A percentile compares a stretch with the other conserved stretches of the same genome.
Conservation (phyloP, 1,140 invertebrate species). For the Scaptodrosophila lebanonensis region DNA sequence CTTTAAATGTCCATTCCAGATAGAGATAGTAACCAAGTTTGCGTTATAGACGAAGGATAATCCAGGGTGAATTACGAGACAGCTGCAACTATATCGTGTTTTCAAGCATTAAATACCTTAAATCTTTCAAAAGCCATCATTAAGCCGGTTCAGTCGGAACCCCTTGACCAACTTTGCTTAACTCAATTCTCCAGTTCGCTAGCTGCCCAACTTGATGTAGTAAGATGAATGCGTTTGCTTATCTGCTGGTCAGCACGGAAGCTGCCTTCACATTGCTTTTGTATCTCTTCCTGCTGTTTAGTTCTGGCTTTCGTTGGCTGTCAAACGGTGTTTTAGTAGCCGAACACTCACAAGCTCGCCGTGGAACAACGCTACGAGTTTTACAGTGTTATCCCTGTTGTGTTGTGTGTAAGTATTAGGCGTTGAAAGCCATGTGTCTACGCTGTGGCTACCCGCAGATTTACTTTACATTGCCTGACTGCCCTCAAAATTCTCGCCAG, state of each 20-base stretch:
- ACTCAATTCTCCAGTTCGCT: slow-evolving; percentile 24
- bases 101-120: too few species aligned
- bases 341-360: slow-evolving; percentile 1
- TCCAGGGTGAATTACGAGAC: too few species aligned
- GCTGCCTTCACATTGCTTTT: slow-evolving; percentile 24
- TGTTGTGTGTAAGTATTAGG: slow-evolving; percentile 12
- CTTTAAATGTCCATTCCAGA: too few species aligned
- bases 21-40: too few species aligned
- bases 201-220: slow-evolving; percentile 7
- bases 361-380: slow-evolving; percentile 7
- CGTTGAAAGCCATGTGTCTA: slow-evolving; percentile 51
- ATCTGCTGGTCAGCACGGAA: slow-evolving; percentile 48
- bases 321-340: slow-evolving; percentile 60
- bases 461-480: slow-evolving; percentile 11
- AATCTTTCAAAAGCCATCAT: too few species aligned
- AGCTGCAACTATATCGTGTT: too few species aligned
- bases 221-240: slow-evolving; percentile 73
- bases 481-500: slow-evolving; percentile 8
- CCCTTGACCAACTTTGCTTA: slow-evolving; percentile 37
- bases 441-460: slow-evolving; percentile 19
- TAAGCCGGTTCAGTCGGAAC: too few species aligned
- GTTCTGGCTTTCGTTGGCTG: slow-evolving; percentile 47
- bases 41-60: too few species aligned
- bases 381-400: slow-evolving; percentile 2
- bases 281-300: not conserved